Conservation (phyloP, 2,888 invertebrate species). For the Drosophila melanocephala region DNA sequence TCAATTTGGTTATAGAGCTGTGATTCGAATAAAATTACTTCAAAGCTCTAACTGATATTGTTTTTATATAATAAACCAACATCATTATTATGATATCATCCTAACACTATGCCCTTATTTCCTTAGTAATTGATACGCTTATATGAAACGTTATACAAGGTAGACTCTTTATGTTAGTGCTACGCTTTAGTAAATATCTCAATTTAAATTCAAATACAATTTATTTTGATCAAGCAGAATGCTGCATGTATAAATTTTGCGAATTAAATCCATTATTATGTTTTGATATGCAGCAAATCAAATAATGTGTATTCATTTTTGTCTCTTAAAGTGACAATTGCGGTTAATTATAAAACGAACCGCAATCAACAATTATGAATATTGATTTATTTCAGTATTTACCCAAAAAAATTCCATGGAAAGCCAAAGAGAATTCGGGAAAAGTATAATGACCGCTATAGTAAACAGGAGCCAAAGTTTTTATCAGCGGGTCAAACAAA, state of each 20-base stretch:
- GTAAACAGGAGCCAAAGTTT: constrained; percentile 51
- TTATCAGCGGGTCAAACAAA: constrained; percentile 64
- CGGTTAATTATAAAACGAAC: neutral
- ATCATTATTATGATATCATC: neutral
- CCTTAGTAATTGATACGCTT: neutral
- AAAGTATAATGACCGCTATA: constrained; percentile 65
- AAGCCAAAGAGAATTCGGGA: constrained; percentile 19
- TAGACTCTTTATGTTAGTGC: neutral
- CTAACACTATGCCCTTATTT: neutral
- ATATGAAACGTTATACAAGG: neutral
- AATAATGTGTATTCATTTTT: neutral
- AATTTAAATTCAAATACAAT: neutral
- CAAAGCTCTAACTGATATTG: neutral
- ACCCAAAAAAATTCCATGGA: constrained; percentile 49
- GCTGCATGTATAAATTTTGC: neutral
- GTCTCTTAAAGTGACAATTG: neutral
- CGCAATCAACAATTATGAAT: constrained; percentile 4
- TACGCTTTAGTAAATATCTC: neutral
- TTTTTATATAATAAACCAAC: neutral
- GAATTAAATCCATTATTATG: neutral
- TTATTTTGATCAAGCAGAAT: neutral
- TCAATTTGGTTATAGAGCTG: neutral
- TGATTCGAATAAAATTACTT: neutral
- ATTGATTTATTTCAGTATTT: constrained; percentile 11
- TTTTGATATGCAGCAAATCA: neutral